phyloP scores from a whole-genome alignment of 1,140 invertebrate genomes.

The Fopius arisanus region DNA sequence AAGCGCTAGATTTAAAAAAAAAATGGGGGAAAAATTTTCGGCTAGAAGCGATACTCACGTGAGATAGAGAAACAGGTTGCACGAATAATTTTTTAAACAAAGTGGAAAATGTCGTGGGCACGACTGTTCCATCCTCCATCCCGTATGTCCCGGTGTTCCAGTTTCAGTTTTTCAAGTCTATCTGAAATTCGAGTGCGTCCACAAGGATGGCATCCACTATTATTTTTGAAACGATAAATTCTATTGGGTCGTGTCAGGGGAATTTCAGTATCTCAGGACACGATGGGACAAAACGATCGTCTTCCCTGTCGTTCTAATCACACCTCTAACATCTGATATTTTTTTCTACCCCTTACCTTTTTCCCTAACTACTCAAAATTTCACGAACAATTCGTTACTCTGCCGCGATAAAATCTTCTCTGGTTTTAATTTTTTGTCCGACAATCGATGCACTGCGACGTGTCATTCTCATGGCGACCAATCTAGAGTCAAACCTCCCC shows the following conservation, averaged over 20 bases:
- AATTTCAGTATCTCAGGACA: no score
- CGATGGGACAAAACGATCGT: no score
- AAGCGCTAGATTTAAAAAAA: background rate
- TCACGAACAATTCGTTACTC: no score
- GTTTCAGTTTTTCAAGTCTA: background rate
- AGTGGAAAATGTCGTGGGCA: constrained; percentile 8
- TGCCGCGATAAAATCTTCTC: no score
- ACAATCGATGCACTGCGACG: no score
- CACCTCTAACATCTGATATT: no score
- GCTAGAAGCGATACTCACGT: background rate
- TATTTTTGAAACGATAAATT: constrained; percentile 24
- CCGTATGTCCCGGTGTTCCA: constrained; percentile 12
- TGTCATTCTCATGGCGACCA: no score
- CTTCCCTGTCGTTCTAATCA: no score
- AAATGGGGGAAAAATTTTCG: background rate
- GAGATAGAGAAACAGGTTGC: background rate
- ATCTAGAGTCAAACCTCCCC: no score
- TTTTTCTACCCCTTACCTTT: no score
- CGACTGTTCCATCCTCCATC: constrained; percentile 12
- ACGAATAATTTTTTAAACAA: background rate
- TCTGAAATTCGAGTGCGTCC: background rate
- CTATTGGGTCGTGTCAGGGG: background rate
- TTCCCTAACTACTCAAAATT: no score
- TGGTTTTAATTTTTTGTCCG: no score
- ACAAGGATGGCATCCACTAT: constrained; percentile 28